Base-by-base conservation (phyloP, 2,797 vertebrate species). In the Microhierax caerulescens region DNA sequence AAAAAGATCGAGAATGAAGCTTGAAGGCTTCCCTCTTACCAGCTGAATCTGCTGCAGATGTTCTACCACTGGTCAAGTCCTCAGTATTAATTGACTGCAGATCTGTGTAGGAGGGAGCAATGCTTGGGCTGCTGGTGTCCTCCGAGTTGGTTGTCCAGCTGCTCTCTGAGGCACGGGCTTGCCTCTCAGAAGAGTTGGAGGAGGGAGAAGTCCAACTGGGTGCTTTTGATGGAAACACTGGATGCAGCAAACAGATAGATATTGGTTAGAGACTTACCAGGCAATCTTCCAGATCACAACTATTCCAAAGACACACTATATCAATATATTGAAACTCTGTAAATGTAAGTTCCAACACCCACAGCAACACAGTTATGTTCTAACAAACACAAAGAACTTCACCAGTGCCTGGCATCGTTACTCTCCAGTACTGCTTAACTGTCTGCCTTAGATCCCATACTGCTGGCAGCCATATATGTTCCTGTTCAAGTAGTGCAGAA, bases 81-180 rank as follows among this genome's bases (percentile, higher is more conserved):
- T 98, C 98, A 0, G 98, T 96, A 48, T 95, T 97, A 85, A 98
- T 21, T 32, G 98, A 97, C 24, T 98, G 98, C 85, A 99, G 98
- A 91, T 99, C 98, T 63, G 98, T 97, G 90, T 98, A 98, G 3
- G 98, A 98, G 36, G 98, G 98, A 67, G 97, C 98, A 60, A 98
- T 90, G 92, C 98, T 99, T 51, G 98, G 97, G 73, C 98, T 98
- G 93, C 98, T 98, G 74, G 98, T 98, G 47, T 98, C 98, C 85
- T 98, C 98, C 0, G 98, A 99, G 85, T 98, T 98, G 17, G 98
- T 98, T 77, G 98, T 98, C 98, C 98, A 98, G 95, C 98, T 99
- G 97, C 98, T 98, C 85, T 99, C 98, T 0, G 98, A 99, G 21
- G 98, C 94, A 51, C 61, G 96, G 20, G 96, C 96, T 51, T 92